These are phyloP conservation scores for Podotricha telesiphe DNA, from an alignment of 2,888 invertebrate species.

Conservation along the genomic window DNA sequence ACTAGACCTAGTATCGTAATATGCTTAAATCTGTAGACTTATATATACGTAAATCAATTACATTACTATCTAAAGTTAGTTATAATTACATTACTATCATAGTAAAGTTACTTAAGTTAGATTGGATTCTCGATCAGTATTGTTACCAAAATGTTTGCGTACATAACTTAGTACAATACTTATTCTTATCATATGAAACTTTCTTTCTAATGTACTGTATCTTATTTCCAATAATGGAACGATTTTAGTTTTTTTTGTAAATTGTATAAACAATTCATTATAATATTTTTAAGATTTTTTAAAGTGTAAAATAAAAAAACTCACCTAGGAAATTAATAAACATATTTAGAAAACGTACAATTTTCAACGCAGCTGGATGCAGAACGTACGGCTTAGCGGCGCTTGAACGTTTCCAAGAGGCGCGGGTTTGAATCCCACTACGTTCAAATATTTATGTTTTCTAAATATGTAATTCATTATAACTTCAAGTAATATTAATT, in stretches of 20 bases:
- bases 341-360: too few relatives aligned
- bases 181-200: slow-evolving; percentile 11
- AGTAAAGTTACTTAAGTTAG: slow-evolving; percentile 29
- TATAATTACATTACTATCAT: background rate
- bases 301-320: too few relatives aligned
- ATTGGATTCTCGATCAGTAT: slow-evolving; percentile 31
- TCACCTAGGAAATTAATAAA: too few relatives aligned
- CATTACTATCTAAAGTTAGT: slow-evolving; percentile 20
- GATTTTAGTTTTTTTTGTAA: background rate
- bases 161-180: slow-evolving; percentile 13
- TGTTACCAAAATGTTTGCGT: slow-evolving; percentile 26
- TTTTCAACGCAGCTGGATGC: too few relatives aligned
- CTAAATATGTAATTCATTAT: too few relatives aligned
- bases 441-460: too few relatives aligned
- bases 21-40: background rate
- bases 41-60: background rate
- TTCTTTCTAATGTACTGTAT: background rate
- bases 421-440: too few relatives aligned
- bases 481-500: too few relatives aligned
- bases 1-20: background rate
- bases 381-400: too few relatives aligned
- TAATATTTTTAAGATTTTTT: too few relatives aligned
- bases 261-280: too few relatives aligned
- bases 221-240: background rate
- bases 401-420: too few relatives aligned